Evolutionary conservation across 2,888 invertebrate species (phyloP).

Genomic region (Cyrtodaria siliqua): DNA sequence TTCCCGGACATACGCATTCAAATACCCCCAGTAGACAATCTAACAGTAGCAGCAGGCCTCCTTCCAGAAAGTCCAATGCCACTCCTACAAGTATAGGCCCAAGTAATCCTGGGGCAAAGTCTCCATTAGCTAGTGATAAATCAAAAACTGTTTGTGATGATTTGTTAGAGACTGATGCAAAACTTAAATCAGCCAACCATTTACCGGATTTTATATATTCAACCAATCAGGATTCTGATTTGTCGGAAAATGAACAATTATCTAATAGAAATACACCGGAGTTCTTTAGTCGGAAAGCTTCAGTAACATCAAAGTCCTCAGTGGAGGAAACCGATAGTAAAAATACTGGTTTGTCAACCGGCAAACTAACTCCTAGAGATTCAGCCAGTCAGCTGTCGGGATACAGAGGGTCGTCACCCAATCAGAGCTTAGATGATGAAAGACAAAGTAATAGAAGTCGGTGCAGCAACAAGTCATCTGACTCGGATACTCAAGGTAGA

Average conservation of each 20-base stretch:
- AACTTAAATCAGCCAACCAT: slow-evolving; percentile 15
- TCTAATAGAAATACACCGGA: slow-evolving; percentile 47
- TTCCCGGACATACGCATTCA: slow-evolving; percentile 8
- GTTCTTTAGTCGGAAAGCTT: slow-evolving; percentile 7
- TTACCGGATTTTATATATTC: slow-evolving; percentile 1
- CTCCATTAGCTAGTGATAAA: too few relatives aligned
- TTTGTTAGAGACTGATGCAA: neutral
- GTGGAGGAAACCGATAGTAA: slow-evolving; percentile 12
- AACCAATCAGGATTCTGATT: slow-evolving; percentile 29
- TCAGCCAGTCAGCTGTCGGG: too few relatives aligned
- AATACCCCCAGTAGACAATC: slow-evolving; percentile 19
- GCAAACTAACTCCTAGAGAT: too few relatives aligned
- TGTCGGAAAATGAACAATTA: slow-evolving; percentile 15
- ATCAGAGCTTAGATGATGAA: slow-evolving; percentile 14
- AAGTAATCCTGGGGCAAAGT: too few relatives aligned
- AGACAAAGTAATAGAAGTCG: slow-evolving; percentile 15
- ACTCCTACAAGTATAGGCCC: slow-evolving; percentile 14
- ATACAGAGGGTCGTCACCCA: slow-evolving; percentile 1
- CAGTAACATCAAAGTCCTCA: slow-evolving; percentile 4
- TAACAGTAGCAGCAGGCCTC: slow-evolving; percentile 12
- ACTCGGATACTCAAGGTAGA: slow-evolving; percentile 50
- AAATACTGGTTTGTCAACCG: too few relatives aligned
- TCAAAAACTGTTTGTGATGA: too few relatives aligned
- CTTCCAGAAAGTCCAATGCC: slow-evolving; percentile 26
- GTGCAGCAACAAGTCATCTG: slow-evolving; percentile 30